Conservation (phyloP, 1,140 invertebrate species). For the Littorina saxatilis region DNA sequence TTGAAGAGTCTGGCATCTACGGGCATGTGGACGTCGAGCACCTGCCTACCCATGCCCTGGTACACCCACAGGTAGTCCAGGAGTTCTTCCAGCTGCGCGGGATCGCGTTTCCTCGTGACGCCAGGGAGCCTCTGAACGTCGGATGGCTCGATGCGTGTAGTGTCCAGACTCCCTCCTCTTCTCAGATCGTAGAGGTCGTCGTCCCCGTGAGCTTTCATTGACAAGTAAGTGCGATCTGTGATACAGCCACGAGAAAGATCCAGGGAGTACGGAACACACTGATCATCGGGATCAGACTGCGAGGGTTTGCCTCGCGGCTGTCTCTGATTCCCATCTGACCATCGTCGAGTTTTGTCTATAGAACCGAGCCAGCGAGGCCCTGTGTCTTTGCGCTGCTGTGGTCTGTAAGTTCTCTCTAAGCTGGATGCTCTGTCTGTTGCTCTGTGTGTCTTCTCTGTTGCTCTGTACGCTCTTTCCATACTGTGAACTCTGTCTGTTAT, state of each 20-base stretch:
- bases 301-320: too few relatives aligned
- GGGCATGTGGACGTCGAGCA: background rate
- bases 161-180: background rate
- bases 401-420: too few relatives aligned
- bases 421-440: too few relatives aligned
- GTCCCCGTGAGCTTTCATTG: too few relatives aligned
- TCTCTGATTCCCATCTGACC: too few relatives aligned
- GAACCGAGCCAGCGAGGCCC: too few relatives aligned
- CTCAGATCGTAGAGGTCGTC: too few relatives aligned
- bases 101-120: background rate
- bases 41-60: constrained; percentile 36
- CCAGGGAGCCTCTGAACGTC: background rate
- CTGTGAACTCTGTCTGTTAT: too few relatives aligned
- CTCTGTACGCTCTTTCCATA: too few relatives aligned
- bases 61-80: constrained; percentile 38
- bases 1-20: background rate
- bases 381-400: too few relatives aligned
- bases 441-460: too few relatives aligned
- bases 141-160: background rate
- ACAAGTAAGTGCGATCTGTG: background rate
- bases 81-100: background rate
- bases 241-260: background rate
- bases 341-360: too few relatives aligned
- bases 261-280: background rate
- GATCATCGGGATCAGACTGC: background rate